A percentile compares a stretch with the other conserved stretches of the same genome.
phyloP scores from a whole-genome alignment of 1,140 invertebrate species.

The Bombus confusus region DNA sequence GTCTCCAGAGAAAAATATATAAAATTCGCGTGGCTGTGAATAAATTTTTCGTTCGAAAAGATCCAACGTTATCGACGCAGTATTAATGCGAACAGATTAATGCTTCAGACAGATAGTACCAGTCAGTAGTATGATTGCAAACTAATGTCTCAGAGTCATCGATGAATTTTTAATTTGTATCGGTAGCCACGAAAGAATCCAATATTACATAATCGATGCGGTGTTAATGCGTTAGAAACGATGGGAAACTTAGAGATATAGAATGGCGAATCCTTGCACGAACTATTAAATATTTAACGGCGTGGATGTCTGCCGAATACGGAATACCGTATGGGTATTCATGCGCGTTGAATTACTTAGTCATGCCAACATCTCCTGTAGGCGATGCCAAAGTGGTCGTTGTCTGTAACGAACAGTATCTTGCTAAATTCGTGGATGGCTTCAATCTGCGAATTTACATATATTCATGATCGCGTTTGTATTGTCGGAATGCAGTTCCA shows the following conservation, averaged over 20 bases:
- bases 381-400: constrained; percentile 15
- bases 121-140: too few species aligned
- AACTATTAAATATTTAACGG: constrained; percentile 3
- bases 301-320: constrained; percentile 13
- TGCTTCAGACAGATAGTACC: too few species aligned
- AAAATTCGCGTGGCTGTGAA: too few species aligned
- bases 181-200: too few species aligned
- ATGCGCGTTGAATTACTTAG: constrained; percentile 47
- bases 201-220: too few species aligned
- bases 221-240: background rate
- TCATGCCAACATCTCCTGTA: constrained; percentile 12
- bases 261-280: constrained; percentile 6
- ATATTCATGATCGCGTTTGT: background rate
- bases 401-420: constrained; percentile 24
- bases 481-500: background rate
- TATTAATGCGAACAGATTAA: too few species aligned
- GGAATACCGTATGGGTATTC: constrained; percentile 38
- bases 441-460: constrained; percentile 29
- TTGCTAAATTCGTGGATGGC: constrained; percentile 19
- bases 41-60: too few species aligned
- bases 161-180: too few species aligned
- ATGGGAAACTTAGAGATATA: constrained; percentile 19
- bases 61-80: too few species aligned
- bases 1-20: too few species aligned
- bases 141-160: too few species aligned